Base-by-base conservation (phyloP, 2,888 invertebrate genomes). In the Fragum whitleyi region DNA sequence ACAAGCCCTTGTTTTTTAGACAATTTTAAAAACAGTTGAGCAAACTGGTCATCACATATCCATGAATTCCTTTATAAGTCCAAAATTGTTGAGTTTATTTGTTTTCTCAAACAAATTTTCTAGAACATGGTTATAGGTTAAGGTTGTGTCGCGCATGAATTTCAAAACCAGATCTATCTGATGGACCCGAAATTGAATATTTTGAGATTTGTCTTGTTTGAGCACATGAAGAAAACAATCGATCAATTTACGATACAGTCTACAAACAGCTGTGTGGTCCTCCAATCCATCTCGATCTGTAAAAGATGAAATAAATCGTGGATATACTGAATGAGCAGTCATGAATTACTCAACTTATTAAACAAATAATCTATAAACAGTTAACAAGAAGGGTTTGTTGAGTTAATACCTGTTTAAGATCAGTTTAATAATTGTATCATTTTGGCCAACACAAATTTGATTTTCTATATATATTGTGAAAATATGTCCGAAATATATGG, bases 41-140 rank as follows among this genome's bases (percentile, higher is more conserved):
- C 3, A 36, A 36, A 36, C 26, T 21, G 2, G 3, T 7, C 26
- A 11, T 57, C 26, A 57, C 26, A 57, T 26, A 26, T 57, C 26
- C 57, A 57, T 57, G 14, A 26, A 57, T 57, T 57, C 57, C 23
- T 57, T 57, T 11, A 57, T 57, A n/a, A 57, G 23, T n/a, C 57
- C 57, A 23, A 7, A 57, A 26, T 57, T 21, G 11, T 57, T 57
- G 3, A 57, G n/a, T 23, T 19, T 57, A n/a, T 7, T 57, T 5
- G 19, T 23, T 26, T 57, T 57, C 23, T 57, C 23, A 11, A 57
- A 57, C 11, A 57, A 26, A n/a, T 57, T 9, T 26, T 57, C 57
- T 23, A 57, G 14, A 11, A 57, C 21, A 23, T 57, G 23, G 23
- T 21, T 57, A n/a, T 57, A 26, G 19, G 57, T 26, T 23, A 19